Conservation (phyloP, 2,888 invertebrate genomes). For the Phyllotreta striolata region DNA sequence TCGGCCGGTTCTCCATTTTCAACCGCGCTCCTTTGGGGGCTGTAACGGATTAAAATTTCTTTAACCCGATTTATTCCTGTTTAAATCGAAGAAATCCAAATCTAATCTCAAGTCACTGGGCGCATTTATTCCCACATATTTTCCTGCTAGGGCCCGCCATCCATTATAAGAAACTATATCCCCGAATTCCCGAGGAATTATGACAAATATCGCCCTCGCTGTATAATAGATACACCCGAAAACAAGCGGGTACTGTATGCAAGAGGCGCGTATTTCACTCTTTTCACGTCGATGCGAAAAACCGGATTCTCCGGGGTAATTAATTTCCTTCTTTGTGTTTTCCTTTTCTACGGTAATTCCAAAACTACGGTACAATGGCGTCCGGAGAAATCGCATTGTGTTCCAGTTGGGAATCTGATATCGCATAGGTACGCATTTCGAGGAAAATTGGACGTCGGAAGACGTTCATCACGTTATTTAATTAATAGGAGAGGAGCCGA, state of each 20-base stretch:
- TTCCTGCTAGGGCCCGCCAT: too few species aligned
- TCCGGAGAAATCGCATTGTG: conserved; percentile 8
- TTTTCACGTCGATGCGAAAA: conserved; percentile 19
- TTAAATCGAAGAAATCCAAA: too few species aligned
- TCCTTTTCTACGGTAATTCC: conserved; percentile 8
- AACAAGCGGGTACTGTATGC: conserved; percentile 1
- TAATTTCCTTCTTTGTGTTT: conserved; percentile 23
- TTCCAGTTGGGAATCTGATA: not conserved
- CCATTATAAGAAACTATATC: too few species aligned
- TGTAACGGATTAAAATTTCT: too few species aligned
- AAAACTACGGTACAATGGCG: conserved; percentile 13
- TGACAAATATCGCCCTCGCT: not conserved
- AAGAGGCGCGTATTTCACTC: conserved; percentile 12
- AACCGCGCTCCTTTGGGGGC: too few species aligned
- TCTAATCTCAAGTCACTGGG: too few species aligned
- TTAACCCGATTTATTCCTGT: too few species aligned
- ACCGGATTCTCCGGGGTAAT: conserved; percentile 18
- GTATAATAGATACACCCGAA: too few species aligned
- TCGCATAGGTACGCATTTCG: conserved; percentile 1
- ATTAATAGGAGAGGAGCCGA: too few species aligned
- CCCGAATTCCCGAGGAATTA: not conserved
- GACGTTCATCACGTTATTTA: too few species aligned
- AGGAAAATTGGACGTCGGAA: not conserved
- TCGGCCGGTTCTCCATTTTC: too few species aligned
- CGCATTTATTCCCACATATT: too few species aligned